phyloP scores from a whole-genome alignment of 2,797 vertebrate species.

The Ptychadena robeensis region DNA sequence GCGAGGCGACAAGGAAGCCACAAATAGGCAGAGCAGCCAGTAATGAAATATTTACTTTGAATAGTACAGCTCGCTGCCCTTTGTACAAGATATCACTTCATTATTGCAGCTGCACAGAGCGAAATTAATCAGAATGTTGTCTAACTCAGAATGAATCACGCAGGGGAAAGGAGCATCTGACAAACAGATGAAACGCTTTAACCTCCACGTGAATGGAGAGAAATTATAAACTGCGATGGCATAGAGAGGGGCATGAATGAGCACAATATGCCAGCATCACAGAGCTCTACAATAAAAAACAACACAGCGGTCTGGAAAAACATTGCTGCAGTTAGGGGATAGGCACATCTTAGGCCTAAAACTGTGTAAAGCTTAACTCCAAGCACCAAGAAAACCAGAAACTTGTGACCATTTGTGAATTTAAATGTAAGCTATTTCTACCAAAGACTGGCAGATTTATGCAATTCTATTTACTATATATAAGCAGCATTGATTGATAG shows the following conservation, averaged over 20 bases:
- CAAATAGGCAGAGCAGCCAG: slow-evolving; percentile 49
- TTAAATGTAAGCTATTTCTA: neutral
- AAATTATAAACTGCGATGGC: neutral
- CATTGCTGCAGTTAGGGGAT: neutral
- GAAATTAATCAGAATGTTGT: slow-evolving; percentile 48
- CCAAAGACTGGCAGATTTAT: neutral
- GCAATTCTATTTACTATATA: neutral
- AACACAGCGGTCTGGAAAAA: neutral
- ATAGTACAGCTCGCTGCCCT: slow-evolving; percentile 51
- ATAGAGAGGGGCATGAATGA: neutral
- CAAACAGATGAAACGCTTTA: slow-evolving; percentile 47
- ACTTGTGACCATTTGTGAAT: neutral
- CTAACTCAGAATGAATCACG: slow-evolving; percentile 44
- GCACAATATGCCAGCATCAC: neutral
- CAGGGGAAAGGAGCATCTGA: slow-evolving; percentile 33
- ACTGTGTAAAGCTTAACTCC: neutral
- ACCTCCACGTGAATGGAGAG: slow-evolving; percentile 37
- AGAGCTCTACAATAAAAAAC: neutral
- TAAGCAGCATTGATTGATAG: neutral
- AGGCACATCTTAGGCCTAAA: neutral
- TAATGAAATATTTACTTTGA: slow-evolving; percentile 57
- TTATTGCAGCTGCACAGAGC: slow-evolving; percentile 59
- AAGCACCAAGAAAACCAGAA: neutral
- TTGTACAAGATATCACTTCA: slow-evolving; percentile 53
- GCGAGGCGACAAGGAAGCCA: slow-evolving; percentile 20